phyloP scores from a whole-genome alignment of 2,888 invertebrate species.

The Leptinotarsa tumamoca region DNA sequence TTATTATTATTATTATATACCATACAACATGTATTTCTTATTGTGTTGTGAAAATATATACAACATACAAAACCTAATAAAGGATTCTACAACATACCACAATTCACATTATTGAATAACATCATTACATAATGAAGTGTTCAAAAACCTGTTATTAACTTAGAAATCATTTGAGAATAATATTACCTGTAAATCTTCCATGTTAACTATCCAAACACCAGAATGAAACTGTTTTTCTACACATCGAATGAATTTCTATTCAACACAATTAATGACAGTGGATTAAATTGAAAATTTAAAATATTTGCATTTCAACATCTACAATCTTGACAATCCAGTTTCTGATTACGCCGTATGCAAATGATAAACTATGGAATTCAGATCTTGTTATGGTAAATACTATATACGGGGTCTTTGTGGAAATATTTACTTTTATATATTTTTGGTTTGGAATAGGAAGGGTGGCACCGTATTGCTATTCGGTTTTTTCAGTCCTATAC shows the following conservation, averaged over 20 bases:
- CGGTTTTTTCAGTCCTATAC: no score
- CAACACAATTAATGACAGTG: neutral
- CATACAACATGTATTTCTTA: no score
- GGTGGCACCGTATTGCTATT: no score
- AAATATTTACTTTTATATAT: neutral
- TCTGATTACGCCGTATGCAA: constrained; percentile 4
- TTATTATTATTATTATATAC: no score
- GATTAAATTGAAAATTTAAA: neutral
- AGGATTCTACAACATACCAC: no score
- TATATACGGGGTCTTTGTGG: neutral
- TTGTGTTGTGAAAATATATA: no score
- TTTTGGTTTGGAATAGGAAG: neutral
- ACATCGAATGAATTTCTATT: neutral
- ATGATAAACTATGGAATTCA: constrained; percentile 1
- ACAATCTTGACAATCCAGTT: constrained; percentile 19
- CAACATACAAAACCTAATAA: no score
- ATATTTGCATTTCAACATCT: constrained; percentile 3
- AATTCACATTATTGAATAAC: no score
- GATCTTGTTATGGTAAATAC: neutral
- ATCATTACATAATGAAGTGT: neutral
- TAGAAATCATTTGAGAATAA: neutral
- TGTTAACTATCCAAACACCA: constrained; percentile 9
- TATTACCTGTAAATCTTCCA: constrained; percentile 3
- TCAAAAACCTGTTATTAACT: neutral
- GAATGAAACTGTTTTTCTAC: neutral